Conservation (phyloP, 2,888 invertebrate genomes). For the Octodonta nipae region DNA sequence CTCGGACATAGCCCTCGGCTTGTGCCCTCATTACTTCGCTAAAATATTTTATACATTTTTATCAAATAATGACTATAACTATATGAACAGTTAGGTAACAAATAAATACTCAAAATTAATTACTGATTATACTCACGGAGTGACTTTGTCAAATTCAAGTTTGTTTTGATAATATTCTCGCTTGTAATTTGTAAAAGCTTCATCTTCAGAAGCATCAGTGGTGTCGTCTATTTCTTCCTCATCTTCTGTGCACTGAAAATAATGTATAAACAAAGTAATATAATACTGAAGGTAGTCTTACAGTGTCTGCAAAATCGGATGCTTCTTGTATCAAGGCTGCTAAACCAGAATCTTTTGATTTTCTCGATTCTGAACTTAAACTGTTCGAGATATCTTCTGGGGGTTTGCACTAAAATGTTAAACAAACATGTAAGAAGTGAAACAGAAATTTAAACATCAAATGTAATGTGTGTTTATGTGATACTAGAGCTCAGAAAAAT, state of each 20-base stretch:
- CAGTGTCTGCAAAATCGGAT: not conserved
- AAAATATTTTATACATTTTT: constrained; percentile 16
- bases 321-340: constrained; percentile 50
- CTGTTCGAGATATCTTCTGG: no score
- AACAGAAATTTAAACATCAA: no score
- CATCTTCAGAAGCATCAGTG: constrained; percentile 39
- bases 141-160: constrained; percentile 65
- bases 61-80: no score
- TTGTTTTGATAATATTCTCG: constrained; percentile 85
- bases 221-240: constrained; percentile 31
- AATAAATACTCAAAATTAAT: not conserved
- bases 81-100: not conserved
- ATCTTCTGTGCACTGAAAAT: constrained; percentile 12
- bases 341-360: constrained; percentile 39
- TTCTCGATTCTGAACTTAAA: constrained; percentile 20
- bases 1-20: constrained; percentile 79
- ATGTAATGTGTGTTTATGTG: no score
- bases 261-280: constrained; percentile 8
- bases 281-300: constrained; percentile 1
- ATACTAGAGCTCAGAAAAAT: no score
- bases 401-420: no score
- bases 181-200: constrained; percentile 63
- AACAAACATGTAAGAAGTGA: no score
- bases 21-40: constrained; percentile 68
- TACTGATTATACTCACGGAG: constrained; percentile 46